Conservation (phyloP, 1,140 invertebrate genomes). For the Sitobion miscanthi region DNA sequence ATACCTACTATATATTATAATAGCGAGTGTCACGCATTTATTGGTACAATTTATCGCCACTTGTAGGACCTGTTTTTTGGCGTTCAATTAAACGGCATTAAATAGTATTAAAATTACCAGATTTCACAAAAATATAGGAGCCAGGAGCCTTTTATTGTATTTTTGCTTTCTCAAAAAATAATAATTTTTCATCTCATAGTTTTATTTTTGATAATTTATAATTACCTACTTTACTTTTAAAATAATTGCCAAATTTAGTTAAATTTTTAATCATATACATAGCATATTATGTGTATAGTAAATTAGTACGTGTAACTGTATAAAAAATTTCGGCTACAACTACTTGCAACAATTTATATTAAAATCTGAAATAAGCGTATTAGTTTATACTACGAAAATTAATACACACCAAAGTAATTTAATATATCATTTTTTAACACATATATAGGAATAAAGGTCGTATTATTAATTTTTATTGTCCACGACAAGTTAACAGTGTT, state of each 20-base stretch:
- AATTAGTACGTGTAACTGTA: neutral
- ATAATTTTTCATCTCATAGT: no score
- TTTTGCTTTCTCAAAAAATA: neutral
- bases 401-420: neutral
- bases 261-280: neutral
- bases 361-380: neutral
- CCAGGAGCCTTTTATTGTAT: neutral
- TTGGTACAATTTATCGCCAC: conserved; percentile 24
- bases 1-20: neutral
- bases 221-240: neutral
- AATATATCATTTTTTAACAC: neutral
- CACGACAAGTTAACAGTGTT: neutral
- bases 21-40: neutral
- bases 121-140: neutral
- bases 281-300: neutral
- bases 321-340: neutral
- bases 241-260: neutral
- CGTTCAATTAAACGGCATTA: neutral
- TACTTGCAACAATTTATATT: neutral
- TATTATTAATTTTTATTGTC: conserved; percentile 12
- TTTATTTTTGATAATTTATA: neutral
- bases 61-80: conserved; percentile 37
- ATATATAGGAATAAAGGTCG: neutral
- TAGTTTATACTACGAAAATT: neutral
- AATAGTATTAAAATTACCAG: neutral